Evolutionary conservation across 2,888 invertebrate species (phyloP), one percentile per base, ranked within the genome.

Genomic region (Lathronympha strigana): DNA sequence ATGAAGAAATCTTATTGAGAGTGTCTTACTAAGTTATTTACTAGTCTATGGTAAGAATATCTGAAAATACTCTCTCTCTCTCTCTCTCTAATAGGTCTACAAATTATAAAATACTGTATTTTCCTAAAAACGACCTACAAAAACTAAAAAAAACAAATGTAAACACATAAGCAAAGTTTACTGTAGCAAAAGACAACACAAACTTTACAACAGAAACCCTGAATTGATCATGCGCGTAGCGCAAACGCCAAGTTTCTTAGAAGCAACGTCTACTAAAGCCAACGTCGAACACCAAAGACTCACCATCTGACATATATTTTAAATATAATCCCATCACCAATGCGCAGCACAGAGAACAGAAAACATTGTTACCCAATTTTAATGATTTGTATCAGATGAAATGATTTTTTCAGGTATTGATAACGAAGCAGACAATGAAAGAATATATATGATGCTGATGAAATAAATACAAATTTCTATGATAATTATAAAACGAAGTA

Each of bases 271-370:
- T 43, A 63, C 66, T 67, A 78, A 78, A 76, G 80, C 79, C 51
- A 49, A 68, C 67, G 67, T 64, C 67, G 68, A 62, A 71, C 70
- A 84, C 67, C 67, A 70, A 63, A 70, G 69, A 84, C 83, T 84
- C 81, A 88, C 87, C 87, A 87, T 87, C 87, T 88, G 75, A 74
- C 68, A 75, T 67, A 72, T 69, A 70, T 69, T 58, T 68, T 66
- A 76, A 74, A 73, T 71, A 76, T 80, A 72, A 81, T 77, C 76
- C 72, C 77, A 73, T 75, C 72, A 71, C 71, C 73, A 76, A 77
- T 74, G 74, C 71, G 84, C 82, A 82, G 80, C 83, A 84, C 76
- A 82, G 73, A 80, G 77, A 82, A 80, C 66, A 80, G 69, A 78
- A 73, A 72, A 71, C 49, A 67, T 61, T 31, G 50, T 62, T 67